These are phyloP conservation scores for Ypsolopha scabrella DNA, from an alignment of 2,888 invertebrate species.

Conservation along the genomic window DNA sequence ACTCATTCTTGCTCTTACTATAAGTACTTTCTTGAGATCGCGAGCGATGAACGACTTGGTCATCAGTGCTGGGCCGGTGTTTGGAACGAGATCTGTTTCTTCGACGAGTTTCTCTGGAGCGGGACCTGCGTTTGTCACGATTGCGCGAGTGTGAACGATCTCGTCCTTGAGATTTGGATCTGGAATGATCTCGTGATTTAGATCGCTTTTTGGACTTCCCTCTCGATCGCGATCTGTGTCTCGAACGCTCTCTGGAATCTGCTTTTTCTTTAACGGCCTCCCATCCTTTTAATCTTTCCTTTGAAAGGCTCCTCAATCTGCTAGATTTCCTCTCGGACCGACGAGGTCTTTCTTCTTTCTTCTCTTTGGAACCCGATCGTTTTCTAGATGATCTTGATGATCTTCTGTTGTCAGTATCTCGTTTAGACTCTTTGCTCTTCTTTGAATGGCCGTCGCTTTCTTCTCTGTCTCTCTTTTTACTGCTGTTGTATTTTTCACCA, in stretches of 20 bases:
- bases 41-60: slow-evolving; percentile 40
- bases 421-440: slow-evolving; percentile 39
- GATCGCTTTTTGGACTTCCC: slow-evolving; percentile 33
- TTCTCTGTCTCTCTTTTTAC: slow-evolving; percentile 31
- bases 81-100: slow-evolving; percentile 25
- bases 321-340: slow-evolving; percentile 33
- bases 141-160: slow-evolving; percentile 25
- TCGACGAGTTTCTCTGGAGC: slow-evolving; percentile 21
- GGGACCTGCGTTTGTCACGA: slow-evolving; percentile 19
- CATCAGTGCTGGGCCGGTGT: slow-evolving; percentile 29
- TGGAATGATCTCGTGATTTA: slow-evolving; percentile 30
- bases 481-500: slow-evolving; percentile 20
- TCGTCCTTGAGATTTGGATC: slow-evolving; percentile 32
- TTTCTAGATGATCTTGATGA: slow-evolving; percentile 35
- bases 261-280: slow-evolving; percentile 28
- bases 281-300: slow-evolving; percentile 28
- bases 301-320: slow-evolving; percentile 32
- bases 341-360: slow-evolving; percentile 36
- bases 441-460: slow-evolving; percentile 28
- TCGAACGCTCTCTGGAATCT: slow-evolving; percentile 31
- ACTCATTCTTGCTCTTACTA: slow-evolving; percentile 53
- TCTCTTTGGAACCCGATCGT: slow-evolving; percentile 37
- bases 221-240: slow-evolving; percentile 37
- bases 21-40: slow-evolving; percentile 46
- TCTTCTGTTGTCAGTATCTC: slow-evolving; percentile 38